Percentiles rank a stretch among this genome's conserved stretches.
phyloP scores from a whole-genome alignment of 2,797 vertebrate species.

The Chrysocyon brachyurus region DNA sequence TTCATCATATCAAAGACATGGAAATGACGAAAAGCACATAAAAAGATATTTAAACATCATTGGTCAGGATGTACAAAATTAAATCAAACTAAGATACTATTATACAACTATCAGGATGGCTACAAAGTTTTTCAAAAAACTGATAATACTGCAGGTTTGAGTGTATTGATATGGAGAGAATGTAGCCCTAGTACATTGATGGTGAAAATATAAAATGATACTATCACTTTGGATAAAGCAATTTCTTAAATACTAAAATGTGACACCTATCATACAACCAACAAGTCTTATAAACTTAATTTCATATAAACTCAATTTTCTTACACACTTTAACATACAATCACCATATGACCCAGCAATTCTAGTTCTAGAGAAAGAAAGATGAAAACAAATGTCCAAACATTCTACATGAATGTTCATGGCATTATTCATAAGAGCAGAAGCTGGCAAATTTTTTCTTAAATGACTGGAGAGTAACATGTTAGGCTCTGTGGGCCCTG shows the following conservation, averaged over 20 bases:
- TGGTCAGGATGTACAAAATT: conserved; percentile 5
- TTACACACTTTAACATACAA: not conserved
- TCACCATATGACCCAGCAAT: not conserved
- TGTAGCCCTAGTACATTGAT: not conserved
- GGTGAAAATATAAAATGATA: conserved; percentile 10
- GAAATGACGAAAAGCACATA: not conserved
- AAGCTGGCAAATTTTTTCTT: not conserved
- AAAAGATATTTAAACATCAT: not conserved
- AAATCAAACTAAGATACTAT: not conserved
- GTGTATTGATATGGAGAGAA: not conserved
- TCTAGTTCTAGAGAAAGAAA: not conserved
- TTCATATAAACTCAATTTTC: conserved; percentile 17
- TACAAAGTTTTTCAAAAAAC: not conserved
- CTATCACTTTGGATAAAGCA: not conserved
- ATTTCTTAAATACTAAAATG: not conserved
- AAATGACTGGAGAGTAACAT: not conserved
- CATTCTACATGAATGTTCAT: not conserved
- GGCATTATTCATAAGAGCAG: not conserved
- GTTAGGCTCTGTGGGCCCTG: not conserved
- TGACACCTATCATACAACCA: not conserved
- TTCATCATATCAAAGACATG: not conserved
- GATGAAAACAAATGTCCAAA: not conserved
- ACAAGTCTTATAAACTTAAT: not conserved
- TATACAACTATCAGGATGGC: not conserved
- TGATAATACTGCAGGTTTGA: not conserved